phyloP scores from a whole-genome alignment of 2,888 invertebrate species.

The Thera britannica region DNA sequence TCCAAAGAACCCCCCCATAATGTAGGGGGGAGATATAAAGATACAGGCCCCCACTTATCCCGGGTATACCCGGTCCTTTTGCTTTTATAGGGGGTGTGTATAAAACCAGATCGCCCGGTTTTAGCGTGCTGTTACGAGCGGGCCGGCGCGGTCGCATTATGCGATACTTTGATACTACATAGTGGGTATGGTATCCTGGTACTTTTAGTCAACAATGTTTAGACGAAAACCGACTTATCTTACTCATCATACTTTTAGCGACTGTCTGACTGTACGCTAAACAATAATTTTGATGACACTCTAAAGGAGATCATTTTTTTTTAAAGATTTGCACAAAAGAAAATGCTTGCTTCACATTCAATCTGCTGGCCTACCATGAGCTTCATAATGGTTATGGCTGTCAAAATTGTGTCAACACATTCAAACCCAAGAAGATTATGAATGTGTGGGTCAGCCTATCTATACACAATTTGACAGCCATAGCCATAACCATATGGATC shows the following conservation, averaged over 20 bases:
- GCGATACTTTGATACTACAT: slow-evolving; percentile 64
- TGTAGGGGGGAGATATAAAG: slow-evolving; percentile 83
- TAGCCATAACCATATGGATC: too few relatives aligned
- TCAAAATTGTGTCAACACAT: too few relatives aligned
- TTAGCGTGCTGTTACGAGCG: slow-evolving; percentile 84
- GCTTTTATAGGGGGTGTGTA: slow-evolving; percentile 85
- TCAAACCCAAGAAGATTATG: too few relatives aligned
- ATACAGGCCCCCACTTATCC: slow-evolving; percentile 84
- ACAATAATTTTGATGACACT: neutral
- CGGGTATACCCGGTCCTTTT: slow-evolving; percentile 82
- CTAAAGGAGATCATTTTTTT: too few relatives aligned
- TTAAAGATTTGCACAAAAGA: too few relatives aligned
- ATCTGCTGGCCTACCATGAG: too few relatives aligned
- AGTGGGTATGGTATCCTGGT: slow-evolving; percentile 73
- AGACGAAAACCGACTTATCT: slow-evolving; percentile 56
- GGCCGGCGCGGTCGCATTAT: slow-evolving; percentile 76
- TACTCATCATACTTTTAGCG: neutral
- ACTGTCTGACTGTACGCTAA: slow-evolving; percentile 4
- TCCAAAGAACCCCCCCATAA: slow-evolving; percentile 84
- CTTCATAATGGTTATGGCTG: too few relatives aligned
- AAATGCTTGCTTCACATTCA: too few relatives aligned
- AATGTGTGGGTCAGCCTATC: too few relatives aligned
- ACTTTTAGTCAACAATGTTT: slow-evolving; percentile 53
- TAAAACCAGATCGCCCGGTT: slow-evolving; percentile 84
- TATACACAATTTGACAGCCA: too few relatives aligned